A percentile compares a stretch with the other conserved stretches of the same genome.
These are phyloP conservation scores for Eupithecia dodoneata DNA, from an alignment of 2,888 invertebrate species.

Conservation along the genomic window DNA sequence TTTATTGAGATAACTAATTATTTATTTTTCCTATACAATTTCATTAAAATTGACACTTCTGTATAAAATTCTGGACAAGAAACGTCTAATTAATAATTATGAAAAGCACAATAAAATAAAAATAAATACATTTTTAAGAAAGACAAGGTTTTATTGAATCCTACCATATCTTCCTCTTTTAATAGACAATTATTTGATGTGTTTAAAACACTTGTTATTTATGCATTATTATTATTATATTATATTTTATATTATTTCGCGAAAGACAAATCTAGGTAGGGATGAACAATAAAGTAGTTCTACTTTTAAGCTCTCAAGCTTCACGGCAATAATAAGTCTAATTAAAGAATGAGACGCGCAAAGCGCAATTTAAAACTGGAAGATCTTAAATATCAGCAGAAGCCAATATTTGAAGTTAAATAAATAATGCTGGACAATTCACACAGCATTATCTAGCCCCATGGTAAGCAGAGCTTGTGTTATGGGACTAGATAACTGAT, in stretches of 20 bases:
- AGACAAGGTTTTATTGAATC: constrained; percentile 47
- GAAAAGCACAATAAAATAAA: constrained; percentile 82
- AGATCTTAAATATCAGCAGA: background rate
- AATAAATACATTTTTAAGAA: constrained; percentile 81
- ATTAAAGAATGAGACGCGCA: background rate
- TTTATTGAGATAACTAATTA: constrained; percentile 69
- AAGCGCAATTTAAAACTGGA: background rate
- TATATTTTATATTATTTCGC: too few species aligned
- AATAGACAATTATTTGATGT: background rate
- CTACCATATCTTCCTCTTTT: background rate
- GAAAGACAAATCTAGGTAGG: too few species aligned
- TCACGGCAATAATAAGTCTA: background rate
- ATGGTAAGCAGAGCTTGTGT: too few species aligned
- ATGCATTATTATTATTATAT: too few species aligned
- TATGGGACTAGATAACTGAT: too few species aligned
- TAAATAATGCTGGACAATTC: too few species aligned
- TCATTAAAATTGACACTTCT: constrained; percentile 68
- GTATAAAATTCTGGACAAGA: constrained; percentile 67
- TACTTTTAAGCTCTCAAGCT: background rate
- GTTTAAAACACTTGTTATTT: too few species aligned
- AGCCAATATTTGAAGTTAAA: too few species aligned
- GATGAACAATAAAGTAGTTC: background rate
- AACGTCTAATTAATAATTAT: constrained; percentile 73
- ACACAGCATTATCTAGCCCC: too few species aligned
- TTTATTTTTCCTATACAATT: constrained; percentile 58